Percentiles rank a stretch among this genome's conserved stretches.
Evolutionary conservation across 1,140 invertebrate genomes (phyloP).

Genomic region (Plodia interpunctella): DNA sequence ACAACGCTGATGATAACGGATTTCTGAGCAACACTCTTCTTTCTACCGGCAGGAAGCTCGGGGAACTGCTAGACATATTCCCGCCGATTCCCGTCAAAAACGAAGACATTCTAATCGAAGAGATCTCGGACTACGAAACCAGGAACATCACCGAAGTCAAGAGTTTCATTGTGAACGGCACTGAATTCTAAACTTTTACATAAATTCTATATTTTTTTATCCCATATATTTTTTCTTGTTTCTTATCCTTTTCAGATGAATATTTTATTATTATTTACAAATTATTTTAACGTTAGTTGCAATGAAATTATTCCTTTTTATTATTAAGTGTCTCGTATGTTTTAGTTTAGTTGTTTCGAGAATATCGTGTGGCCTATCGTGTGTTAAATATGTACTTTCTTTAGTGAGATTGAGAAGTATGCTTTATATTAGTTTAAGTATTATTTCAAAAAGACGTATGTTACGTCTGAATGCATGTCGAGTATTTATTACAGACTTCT

Average conservation of each 20-base stretch:
- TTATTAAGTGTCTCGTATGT: conserved; percentile 12
- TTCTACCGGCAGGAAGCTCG: conserved; percentile 51
- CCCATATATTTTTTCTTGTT: conserved; percentile 19
- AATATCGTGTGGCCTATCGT: conserved; percentile 4
- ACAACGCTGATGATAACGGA: conserved; percentile 30
- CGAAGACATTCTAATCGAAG: conserved; percentile 61
- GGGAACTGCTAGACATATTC: conserved; percentile 48
- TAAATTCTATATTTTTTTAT: conserved; percentile 20
- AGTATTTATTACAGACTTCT: conserved; percentile 53
- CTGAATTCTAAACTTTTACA: conserved; percentile 35
- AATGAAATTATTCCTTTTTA: conserved; percentile 49
- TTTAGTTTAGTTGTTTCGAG: neutral
- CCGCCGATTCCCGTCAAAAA: conserved; percentile 59
- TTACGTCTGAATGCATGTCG: conserved; percentile 34
- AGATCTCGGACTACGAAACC: conserved; percentile 53
- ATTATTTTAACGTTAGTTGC: conserved; percentile 35
- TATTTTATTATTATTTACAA: conserved; percentile 44
- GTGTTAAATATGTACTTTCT: neutral
- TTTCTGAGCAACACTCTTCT: conserved; percentile 51
- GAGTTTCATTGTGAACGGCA: conserved; percentile 60
- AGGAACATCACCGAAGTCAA: conserved; percentile 58
- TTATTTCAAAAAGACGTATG: conserved; percentile 23
- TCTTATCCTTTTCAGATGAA: conserved; percentile 26
- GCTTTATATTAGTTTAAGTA: conserved; percentile 30
- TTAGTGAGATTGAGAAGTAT: conserved; percentile 37